Conservation (phyloP, 2,113 vertebrate genomes). For the Ammodytes dubius region DNA sequence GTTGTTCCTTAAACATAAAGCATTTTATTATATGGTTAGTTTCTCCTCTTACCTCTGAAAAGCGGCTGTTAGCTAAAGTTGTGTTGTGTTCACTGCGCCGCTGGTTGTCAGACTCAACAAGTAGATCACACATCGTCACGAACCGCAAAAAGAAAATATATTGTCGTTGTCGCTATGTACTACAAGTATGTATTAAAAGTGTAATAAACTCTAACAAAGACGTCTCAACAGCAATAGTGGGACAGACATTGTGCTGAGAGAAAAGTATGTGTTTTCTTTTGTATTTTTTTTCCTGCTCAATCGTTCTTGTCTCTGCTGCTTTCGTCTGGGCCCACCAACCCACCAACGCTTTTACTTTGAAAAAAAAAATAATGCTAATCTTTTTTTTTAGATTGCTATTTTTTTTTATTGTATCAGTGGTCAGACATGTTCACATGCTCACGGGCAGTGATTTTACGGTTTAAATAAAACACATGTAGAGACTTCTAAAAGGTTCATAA, state of each 20-base stretch:
- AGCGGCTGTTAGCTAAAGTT: not conserved
- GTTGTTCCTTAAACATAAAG: fast-evolving
- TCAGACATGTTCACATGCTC: not conserved
- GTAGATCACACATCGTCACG: slow-evolving; percentile 17
- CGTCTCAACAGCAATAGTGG: not conserved
- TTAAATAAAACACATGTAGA: not conserved
- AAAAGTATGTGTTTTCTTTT: not conserved
- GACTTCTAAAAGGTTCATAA: not conserved
- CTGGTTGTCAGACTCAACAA: slow-evolving; percentile 24
- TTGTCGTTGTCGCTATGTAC: too few relatives aligned
- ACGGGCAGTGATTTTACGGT: not conserved
- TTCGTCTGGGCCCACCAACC: slow-evolving; percentile 56
- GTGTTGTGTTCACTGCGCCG: not conserved
- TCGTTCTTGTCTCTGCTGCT: slow-evolving; percentile 55
- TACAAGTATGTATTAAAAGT: not conserved
- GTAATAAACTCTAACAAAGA: not conserved
- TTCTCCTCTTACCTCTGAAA: slow-evolving; percentile 62
- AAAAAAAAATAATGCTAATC: not conserved
- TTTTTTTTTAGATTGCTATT: fast-evolving
- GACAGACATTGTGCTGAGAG: not conserved
- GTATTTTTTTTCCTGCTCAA: not conserved
- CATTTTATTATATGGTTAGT: fast-evolving
- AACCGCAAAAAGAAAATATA: too few relatives aligned
- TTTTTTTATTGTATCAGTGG: not conserved
- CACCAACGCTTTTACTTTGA: not conserved